Evolutionary conservation across 2,888 invertebrate genomes (phyloP).

Genomic region (Drosophila sordidapex): DNA sequence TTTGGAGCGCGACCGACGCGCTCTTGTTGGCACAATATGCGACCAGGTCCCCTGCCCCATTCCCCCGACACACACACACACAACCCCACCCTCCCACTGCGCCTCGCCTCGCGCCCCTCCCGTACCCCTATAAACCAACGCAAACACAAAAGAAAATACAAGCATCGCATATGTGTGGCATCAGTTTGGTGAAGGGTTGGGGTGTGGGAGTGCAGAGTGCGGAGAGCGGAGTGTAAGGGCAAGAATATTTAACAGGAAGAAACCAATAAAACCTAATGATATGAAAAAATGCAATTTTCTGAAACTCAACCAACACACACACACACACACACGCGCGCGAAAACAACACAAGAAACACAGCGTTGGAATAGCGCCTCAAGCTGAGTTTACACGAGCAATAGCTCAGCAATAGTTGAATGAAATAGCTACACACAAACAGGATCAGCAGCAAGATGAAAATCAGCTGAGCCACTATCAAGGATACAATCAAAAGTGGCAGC

Average conservation of each 20-base stretch:
- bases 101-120: background rate
- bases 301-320: conserved; percentile 62
- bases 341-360: conserved; percentile 16
- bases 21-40: conserved; percentile 71
- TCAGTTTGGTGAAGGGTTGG: background rate
- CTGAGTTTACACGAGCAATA: conserved; percentile 53
- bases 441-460: background rate
- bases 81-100: background rate
- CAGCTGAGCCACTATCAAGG: background rate
- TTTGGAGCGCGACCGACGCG: conserved; percentile 66
- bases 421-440: background rate
- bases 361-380: conserved; percentile 20
- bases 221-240: conserved; percentile 18
- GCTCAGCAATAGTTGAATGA: background rate
- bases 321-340: background rate
- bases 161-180: conserved; percentile 46
- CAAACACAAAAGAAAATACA: conserved; percentile 38
- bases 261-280: conserved; percentile 84
- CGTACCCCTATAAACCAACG: background rate
- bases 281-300: conserved; percentile 84
- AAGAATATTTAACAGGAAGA: conserved; percentile 82
- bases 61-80: background rate
- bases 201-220: background rate
- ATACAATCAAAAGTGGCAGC: background rate
- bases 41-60: conserved; percentile 32